phyloP scores from a whole-genome alignment of 2,113 vertebrate genomes.

The Corydoras sp. region DNA sequence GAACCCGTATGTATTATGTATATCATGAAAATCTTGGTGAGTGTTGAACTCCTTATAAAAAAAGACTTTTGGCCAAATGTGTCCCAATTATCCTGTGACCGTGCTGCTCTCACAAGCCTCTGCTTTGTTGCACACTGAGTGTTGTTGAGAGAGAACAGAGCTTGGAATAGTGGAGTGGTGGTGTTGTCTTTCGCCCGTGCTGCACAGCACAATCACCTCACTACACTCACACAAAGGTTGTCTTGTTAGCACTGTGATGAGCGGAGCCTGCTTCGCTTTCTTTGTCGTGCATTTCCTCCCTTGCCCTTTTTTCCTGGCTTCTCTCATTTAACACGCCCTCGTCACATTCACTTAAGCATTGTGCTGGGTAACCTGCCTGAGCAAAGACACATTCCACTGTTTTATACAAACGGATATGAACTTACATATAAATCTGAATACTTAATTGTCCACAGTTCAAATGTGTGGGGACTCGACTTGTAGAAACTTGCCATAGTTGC shows the following conservation, averaged over 20 bases:
- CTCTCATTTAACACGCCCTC: conserved; percentile 35
- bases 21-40: too few species aligned
- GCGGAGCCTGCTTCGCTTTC: conserved; percentile 25
- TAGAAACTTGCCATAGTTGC: neutral
- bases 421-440: too few species aligned
- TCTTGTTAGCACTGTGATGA: conserved; percentile 23
- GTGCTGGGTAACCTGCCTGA: conserved; percentile 5
- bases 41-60: too few species aligned
- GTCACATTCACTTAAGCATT: conserved; percentile 4
- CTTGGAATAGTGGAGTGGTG: conserved; percentile 15
- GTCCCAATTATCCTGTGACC: neutral
- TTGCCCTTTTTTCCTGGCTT: conserved; percentile 20
- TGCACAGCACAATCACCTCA: conserved; percentile 25
- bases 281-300: neutral
- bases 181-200: conserved; percentile 25
- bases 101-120: conserved; percentile 3
- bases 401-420: neutral
- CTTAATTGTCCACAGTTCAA: neutral
- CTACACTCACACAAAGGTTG: conserved; percentile 27
- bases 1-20: too few species aligned
- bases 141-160: neutral
- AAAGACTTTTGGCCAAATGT: too few species aligned
- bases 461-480: neutral
- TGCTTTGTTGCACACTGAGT: conserved; percentile 9
- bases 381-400: neutral